Conservation (phyloP, 2,113 vertebrate species). For the Tragelaphus scriptus region DNA sequence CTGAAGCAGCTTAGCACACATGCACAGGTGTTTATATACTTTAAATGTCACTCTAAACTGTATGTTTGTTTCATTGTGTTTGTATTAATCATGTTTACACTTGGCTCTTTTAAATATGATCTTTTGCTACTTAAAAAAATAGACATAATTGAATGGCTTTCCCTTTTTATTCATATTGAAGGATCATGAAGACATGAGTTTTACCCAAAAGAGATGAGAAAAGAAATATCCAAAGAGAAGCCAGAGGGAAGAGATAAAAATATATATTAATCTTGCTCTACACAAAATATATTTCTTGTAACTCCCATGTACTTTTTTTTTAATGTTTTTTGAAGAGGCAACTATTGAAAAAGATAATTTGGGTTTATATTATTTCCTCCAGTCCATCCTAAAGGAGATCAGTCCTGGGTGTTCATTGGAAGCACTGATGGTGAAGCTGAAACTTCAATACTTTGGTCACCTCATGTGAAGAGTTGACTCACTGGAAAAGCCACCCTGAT, state of each 20-base stretch:
- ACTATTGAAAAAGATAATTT: not conserved
- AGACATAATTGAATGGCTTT: not conserved
- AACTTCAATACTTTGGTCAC: no score
- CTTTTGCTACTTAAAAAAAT: constrained; percentile 1
- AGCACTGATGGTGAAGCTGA: no score
- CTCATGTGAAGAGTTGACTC: no score
- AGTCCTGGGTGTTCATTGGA: no score
- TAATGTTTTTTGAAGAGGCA: not conserved
- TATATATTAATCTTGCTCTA: not conserved
- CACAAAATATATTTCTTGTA: not conserved
- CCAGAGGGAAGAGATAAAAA: not conserved
- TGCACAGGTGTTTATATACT: not conserved
- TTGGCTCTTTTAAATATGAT: not conserved
- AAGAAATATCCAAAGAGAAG: not conserved
- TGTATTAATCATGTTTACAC: constrained; percentile 4
- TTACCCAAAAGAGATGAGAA: not conserved
- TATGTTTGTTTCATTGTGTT: constrained; percentile 24
- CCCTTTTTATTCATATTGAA: not conserved
- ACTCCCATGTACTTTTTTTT: not conserved
- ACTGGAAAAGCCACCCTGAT: no score
- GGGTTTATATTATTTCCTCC: not conserved
- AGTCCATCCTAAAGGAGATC: no score
- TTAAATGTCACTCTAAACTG: constrained; percentile 33
- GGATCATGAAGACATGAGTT: not conserved
- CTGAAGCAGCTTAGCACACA: not conserved